phyloP scores from a whole-genome alignment of 1,140 invertebrate genomes.

The Trichogramma pretiosum region DNA sequence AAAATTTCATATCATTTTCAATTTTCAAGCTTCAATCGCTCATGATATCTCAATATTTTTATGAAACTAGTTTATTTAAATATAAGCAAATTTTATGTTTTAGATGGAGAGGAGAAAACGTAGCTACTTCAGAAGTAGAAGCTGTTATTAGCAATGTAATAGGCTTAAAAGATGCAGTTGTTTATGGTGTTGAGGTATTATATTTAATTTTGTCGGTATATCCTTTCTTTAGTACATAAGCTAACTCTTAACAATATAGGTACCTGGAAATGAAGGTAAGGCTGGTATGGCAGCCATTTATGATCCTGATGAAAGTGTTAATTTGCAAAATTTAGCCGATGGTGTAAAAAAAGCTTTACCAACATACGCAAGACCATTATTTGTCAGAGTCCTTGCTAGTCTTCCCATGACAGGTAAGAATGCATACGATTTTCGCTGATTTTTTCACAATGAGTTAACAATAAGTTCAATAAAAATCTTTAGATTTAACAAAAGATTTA shows the following conservation, averaged over 20 bases:
- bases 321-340: conserved; percentile 55
- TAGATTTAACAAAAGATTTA: conserved; percentile 14
- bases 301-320: conserved; percentile 59
- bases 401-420: conserved; percentile 70
- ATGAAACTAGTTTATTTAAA: too few species aligned
- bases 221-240: too few species aligned
- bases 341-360: conserved; percentile 65
- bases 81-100: conserved; percentile 33
- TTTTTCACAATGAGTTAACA: conserved; percentile 27
- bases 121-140: conserved; percentile 94
- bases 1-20: too few species aligned
- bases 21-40: too few species aligned
- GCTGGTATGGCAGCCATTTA: conserved; percentile 94
- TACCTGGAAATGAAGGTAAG: conserved; percentile 77
- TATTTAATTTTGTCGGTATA: too few species aligned
- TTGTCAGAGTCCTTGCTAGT: conserved; percentile 71
- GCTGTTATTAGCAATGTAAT: conserved; percentile 76
- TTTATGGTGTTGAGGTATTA: conserved; percentile 81
- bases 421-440: neutral
- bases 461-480: conserved; percentile 35
- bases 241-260: too few species aligned
- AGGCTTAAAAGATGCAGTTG: conserved; percentile 60
- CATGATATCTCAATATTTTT: too few species aligned
- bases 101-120: conserved; percentile 92
- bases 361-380: conserved; percentile 77